These are phyloP conservation scores for Phymatocera aterrima DNA, from an alignment of 2,888 invertebrate genomes.

Conservation along the genomic window DNA sequence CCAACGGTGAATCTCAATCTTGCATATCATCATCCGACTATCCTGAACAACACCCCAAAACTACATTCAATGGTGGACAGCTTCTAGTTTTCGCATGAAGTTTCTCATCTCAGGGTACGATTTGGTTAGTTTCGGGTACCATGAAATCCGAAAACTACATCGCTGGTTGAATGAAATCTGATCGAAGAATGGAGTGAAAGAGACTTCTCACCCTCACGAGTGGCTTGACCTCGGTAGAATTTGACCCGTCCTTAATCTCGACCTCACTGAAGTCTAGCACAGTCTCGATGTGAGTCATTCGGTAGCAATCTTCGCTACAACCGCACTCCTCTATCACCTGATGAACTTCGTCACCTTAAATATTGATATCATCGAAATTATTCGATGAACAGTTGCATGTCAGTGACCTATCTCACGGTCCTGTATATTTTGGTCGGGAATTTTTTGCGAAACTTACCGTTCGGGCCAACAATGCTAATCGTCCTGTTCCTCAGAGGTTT, in stretches of 20 bases:
- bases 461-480: conserved; percentile 71
- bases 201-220: conserved; percentile 63
- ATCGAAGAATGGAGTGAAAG: not conserved
- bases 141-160: too few species aligned
- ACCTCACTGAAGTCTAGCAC: conserved; percentile 74
- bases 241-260: conserved; percentile 65
- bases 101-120: too few species aligned
- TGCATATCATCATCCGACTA: too few species aligned
- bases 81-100: too few species aligned
- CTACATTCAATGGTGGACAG: too few species aligned
- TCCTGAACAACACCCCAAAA: too few species aligned
- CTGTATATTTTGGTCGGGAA: not conserved
- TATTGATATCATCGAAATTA: not conserved
- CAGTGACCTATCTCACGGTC: too few species aligned
- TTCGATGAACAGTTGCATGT: too few species aligned
- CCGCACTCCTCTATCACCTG: conserved; percentile 73
- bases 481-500: conserved; percentile 71
- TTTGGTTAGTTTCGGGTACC: too few species aligned
- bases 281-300: conserved; percentile 73
- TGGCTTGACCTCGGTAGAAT: conserved; percentile 67
- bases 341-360: conserved; percentile 68
- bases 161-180: not conserved
- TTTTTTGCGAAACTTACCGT: conserved; percentile 61
- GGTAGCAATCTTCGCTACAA: conserved; percentile 73
- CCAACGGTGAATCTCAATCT: too few species aligned